phyloP scores from a whole-genome alignment of 2,888 invertebrate genomes.

The Xestia sexstrigata region DNA sequence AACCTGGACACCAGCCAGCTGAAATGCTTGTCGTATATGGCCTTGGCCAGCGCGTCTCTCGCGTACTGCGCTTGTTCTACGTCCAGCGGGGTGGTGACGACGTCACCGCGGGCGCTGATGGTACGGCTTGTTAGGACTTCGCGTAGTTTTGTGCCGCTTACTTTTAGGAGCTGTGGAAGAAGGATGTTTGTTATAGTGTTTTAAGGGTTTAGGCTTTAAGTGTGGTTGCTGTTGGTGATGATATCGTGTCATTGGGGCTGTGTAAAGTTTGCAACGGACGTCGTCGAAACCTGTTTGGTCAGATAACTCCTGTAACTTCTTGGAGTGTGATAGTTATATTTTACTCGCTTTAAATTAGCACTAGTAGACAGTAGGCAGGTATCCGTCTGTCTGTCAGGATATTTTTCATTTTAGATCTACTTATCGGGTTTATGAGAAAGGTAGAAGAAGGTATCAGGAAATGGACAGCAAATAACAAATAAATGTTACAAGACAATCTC shows the following conservation, averaged over 20 bases:
- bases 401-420: neutral
- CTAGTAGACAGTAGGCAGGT: neutral
- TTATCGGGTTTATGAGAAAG: neutral
- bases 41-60: slow-evolving; percentile 97
- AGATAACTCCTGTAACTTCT: neutral
- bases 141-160: slow-evolving; percentile 92
- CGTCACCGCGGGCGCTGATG: slow-evolving; percentile 96
- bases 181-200: neutral
- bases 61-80: slow-evolving; percentile 96
- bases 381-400: neutral
- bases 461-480: neutral
- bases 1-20: slow-evolving; percentile 96
- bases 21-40: slow-evolving; percentile 97
- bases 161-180: slow-evolving; percentile 92
- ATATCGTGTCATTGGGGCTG: neutral
- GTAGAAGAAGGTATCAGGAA: neutral
- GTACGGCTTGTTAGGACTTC: slow-evolving; percentile 95
- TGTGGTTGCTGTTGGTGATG: neutral
- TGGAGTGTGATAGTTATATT: neutral
- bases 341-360: neutral
- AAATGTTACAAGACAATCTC: slow-evolving; percentile 14
- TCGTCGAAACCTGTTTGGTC: neutral
- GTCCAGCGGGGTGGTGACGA: slow-evolving; percentile 95
- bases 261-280: neutral
- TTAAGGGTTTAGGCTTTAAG: neutral